Evolutionary conservation across 2,888 invertebrate genomes (phyloP), one percentile per base, ranked within the genome.

Genomic region (Platycheirus rosarum): DNA sequence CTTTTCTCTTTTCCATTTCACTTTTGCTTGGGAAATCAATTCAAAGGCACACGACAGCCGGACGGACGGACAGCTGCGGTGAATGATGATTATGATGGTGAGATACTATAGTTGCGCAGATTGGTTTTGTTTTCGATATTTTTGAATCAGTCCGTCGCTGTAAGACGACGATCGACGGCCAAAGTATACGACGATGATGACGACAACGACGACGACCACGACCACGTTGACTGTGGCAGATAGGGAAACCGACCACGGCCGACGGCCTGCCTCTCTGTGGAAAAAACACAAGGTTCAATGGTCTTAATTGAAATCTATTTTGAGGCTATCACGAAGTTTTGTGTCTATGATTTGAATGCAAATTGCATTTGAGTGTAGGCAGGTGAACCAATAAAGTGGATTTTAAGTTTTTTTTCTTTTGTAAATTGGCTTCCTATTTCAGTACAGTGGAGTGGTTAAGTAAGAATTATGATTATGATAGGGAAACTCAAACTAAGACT

Each of bases 291-390:
- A 66, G 44, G 82, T 82, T 82, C 82, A 77, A 66, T 73, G 82
- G 77, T 77, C 82, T 76, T 77, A 82, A 77, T 82, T 77, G 55
- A 18, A 77, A 68, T 77, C 77, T 82, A 82, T 82, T 82, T 82
- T 57, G 77, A 82, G 82, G 60, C 77, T 71, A 82, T 76, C 82
- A 82, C 71, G 77, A 73, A 62, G 68, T 75, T 55, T 77, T 68
- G 37, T 49, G 55, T 68, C 57, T 73, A 68, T 66, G 66, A 82
- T 68, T 77, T 71, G 71, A 71, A 77, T 82, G 66, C 62, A 71
- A 82, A 82, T 77, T 65, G 55, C 49, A 70, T 78, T 66, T 26
- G 35, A 60, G 44, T 62, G 75, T 55, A 26, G 66, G 73, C 73
- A 69, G 79, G 74, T 68, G 74, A 60, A 53, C 48, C 55, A 35